These are phyloP conservation scores for Thryonomys swinderianus DNA, from an alignment of 2,113 vertebrate genomes.

Conservation along the genomic window DNA sequence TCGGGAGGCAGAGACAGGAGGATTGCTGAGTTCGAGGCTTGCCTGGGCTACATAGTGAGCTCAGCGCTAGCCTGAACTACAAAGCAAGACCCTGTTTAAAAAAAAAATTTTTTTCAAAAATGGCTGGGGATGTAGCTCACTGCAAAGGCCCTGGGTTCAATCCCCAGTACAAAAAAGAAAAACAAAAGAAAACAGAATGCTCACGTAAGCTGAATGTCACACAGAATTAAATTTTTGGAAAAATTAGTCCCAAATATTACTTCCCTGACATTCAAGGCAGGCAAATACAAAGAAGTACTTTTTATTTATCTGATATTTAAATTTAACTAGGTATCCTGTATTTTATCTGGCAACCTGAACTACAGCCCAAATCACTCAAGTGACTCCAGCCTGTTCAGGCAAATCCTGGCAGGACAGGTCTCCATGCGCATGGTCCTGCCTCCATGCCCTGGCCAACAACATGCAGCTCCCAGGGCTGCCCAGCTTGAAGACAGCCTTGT, in stretches of 20 bases:
- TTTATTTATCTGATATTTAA: neutral
- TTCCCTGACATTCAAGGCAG: slow-evolving; percentile 10
- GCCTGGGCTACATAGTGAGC: too few species aligned
- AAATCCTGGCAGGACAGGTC: neutral
- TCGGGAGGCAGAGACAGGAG: too few species aligned
- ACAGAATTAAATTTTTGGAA: neutral
- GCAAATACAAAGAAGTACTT: neutral
- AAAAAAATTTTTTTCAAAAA: too few species aligned
- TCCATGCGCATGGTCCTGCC: neutral
- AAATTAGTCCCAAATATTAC: neutral
- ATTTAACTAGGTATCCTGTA: neutral
- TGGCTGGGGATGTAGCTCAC: neutral
- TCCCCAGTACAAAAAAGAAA: neutral
- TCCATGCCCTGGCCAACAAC: neutral
- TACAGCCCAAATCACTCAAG: neutral
- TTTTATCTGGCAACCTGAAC: neutral
- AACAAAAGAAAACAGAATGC: neutral
- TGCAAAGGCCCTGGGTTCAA: neutral
- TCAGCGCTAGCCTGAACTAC: too few species aligned
- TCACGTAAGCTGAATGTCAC: neutral
- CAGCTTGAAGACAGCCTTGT: neutral
- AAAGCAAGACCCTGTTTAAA: too few species aligned
- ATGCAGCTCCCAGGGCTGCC: rapidly evolving
- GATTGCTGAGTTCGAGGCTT: too few species aligned
- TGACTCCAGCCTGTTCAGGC: neutral